Evolutionary conservation across 2,113 vertebrate species (phyloP), one percentile per base, ranked within the genome.

Genomic region (Danionella cerebrum): DNA sequence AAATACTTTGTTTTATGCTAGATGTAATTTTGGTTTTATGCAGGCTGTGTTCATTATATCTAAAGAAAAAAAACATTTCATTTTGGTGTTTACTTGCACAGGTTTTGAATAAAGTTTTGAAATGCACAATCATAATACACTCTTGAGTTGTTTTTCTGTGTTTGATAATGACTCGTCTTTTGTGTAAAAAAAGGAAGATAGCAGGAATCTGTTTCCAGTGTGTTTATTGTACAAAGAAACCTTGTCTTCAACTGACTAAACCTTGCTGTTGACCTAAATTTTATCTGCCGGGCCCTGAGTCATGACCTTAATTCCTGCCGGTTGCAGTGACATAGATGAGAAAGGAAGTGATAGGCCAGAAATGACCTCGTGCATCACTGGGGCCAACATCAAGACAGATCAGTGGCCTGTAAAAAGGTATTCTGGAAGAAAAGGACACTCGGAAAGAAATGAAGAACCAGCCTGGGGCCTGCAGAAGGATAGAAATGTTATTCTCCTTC

Each of bases 71-170:
- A 48, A 73, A 59, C 29, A 64, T 64, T 73, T 77, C 60, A 67
- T 78, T 77, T 78, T 68, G 75, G 77, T 81, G 79, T 81, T 79
- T 74, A 81, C 74, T 81, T 81, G 79, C 79, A 81, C 79, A 81
- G 77, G 75, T 78, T 81, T 80, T 65, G 72, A 81, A 81, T 81
- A 81, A 81, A 81, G 76, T 75, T 73, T 65, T 75, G 67, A 77
- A 80, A 77, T 79, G 75, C 75, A 79, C 77, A 79, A 73, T 67
- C 67, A 70, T 66, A 75, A 69, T 57, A 13, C 67, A 41, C 9
- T 7, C 9, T 27, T 2, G 7, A 13, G 19, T 12, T 38, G 12
- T 54, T n/a, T 38, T 11, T 6, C 54, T 25, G 21, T 38, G 36
- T 14, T 31, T 9, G 14, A 31, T 4, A n/a, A n/a, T n/a, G n/a